These are phyloP conservation scores for Apteryx owenii DNA, from an alignment of 2,113 vertebrate genomes.

Conservation along the genomic window DNA sequence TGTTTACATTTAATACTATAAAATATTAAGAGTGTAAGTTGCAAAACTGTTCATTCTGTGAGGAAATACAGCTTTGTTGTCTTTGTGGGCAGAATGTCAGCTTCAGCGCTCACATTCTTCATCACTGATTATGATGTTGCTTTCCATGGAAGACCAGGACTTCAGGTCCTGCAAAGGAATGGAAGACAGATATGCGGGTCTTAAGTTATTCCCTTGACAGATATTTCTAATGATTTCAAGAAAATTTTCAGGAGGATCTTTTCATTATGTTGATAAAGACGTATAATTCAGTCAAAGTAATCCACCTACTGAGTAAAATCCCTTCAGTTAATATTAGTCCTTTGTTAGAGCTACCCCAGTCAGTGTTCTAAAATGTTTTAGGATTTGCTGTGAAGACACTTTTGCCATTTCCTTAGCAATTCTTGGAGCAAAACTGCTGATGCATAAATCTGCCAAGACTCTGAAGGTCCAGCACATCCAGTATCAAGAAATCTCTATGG, in stretches of 20 bases:
- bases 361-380: not conserved
- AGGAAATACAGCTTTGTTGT: not conserved
- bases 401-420: not conserved
- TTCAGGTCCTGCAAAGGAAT: not conserved
- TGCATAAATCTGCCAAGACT: not conserved
- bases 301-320: not conserved
- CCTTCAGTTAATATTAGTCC: not conserved
- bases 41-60: not conserved
- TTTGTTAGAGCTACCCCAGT: not conserved
- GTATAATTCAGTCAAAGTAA: not conserved
- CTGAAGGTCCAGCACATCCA: not conserved
- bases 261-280: not conserved
- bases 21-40: not conserved
- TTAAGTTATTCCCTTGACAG: not conserved
- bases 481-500: not conserved
- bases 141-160: not conserved
- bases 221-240: not conserved
- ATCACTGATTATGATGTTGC: too few species aligned
- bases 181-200: not conserved
- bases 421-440: not conserved
- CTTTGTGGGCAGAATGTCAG: not conserved
- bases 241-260: not conserved
- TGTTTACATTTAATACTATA: not conserved
- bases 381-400: not conserved
- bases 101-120: not conserved